These are phyloP conservation scores for Leptinotarsa haldemani DNA, from an alignment of 2,888 invertebrate species.

Conservation along the genomic window DNA sequence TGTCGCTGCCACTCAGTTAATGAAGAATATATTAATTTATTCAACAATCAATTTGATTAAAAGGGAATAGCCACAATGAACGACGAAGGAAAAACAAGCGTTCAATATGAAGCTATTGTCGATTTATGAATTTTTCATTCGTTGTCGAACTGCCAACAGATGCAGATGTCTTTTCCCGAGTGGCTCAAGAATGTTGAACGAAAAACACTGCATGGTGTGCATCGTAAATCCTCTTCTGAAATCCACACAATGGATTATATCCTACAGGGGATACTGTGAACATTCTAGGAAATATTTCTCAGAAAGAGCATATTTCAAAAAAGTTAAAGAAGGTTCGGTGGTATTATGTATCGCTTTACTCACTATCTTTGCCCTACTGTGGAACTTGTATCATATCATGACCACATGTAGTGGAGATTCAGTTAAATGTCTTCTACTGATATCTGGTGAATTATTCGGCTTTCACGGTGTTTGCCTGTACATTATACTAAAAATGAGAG, in stretches of 20 bases:
- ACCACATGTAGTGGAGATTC: background rate
- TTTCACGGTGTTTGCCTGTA: background rate
- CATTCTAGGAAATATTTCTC: background rate
- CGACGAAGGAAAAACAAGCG: too few relatives aligned
- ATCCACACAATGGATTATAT: background rate
- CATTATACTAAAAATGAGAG: background rate
- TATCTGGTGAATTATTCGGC: background rate
- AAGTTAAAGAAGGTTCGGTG: background rate
- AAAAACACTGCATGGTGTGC: background rate
- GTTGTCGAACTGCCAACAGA: background rate
- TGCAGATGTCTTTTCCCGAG: background rate
- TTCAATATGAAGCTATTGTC: background rate
- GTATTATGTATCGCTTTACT: background rate
- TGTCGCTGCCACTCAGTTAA: too few relatives aligned
- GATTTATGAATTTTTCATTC: background rate
- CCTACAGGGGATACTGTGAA: background rate
- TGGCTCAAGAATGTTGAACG: background rate
- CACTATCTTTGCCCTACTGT: background rate
- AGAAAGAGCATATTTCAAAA: background rate
- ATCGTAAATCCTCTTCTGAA: background rate
- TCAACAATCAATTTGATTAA: too few relatives aligned
- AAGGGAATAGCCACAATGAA: too few relatives aligned
- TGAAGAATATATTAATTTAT: too few relatives aligned
- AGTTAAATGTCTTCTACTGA: background rate
- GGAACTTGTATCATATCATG: background rate